Base-by-base conservation (phyloP, 2,888 invertebrate species). In the Eutolmus rufibarbis region DNA sequence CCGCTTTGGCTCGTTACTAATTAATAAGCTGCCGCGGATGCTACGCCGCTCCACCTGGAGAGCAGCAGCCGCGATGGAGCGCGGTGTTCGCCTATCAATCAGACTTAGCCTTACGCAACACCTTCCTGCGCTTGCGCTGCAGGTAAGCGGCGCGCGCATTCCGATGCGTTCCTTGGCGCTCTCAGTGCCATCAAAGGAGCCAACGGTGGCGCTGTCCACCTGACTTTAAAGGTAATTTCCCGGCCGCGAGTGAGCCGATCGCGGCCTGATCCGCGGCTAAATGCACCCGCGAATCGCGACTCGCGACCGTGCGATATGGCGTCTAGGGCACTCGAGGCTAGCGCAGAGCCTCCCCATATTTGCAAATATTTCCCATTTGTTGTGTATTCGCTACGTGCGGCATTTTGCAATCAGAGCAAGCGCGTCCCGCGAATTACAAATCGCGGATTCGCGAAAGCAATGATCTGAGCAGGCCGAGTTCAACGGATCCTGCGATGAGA, bases 301-400 rank as follows among this genome's bases (percentile, higher is more conserved):
- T 57, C 3, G 57, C 19, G 57, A 19, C 51, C 16, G 57, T 23
- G 57, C 57, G 23, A 57, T 57, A 57, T 66, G 66, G 51, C 19
- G 16, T n/a, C 9, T 31, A 19, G 23, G 28, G 77, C 2, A 16
- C 16, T 46, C 4, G 12, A 12, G 40, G 77, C 37, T 37, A 43
- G 51, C 51, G 51, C n/a, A 51, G 2, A 51, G 51, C 5, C 23
- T 66, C 66, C 66, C 88, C 87, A 88, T 87, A 88, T 88, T 88
- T 88, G 88, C 88, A 87, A 87, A 77, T 84, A 84, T 88, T 88
- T 88, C 88, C 88, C 88, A 88, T 88, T 88, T 87, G 84, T 88
- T 88, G 86, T 77, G 82, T 88, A 88, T 87, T 88, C 88, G 86
- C 34, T 31, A 56, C 43, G 74, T 28, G 31, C 31, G 40, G 3